A percentile compares a stretch with the other conserved stretches of the same genome.
Evolutionary conservation across 2,113 vertebrate genomes (phyloP).

Genomic region (Brachyhypopomus occidentalis): DNA sequence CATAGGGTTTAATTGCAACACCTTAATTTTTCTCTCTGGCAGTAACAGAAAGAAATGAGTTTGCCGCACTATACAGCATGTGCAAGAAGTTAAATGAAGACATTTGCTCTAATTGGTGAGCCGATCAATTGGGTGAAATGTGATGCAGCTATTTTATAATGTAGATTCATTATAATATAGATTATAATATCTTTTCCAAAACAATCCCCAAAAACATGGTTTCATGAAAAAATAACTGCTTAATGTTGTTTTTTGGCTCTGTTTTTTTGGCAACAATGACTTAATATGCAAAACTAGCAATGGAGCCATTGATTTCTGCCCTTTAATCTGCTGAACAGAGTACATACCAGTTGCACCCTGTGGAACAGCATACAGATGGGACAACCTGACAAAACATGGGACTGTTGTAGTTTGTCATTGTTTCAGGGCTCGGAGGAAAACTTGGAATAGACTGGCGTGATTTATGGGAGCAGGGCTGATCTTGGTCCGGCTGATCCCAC

Average conservation of each 20-base stretch:
- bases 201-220: neutral
- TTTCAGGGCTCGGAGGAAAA: neutral
- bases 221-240: slow-evolving; percentile 7
- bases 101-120: slow-evolving; percentile 4
- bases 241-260: neutral
- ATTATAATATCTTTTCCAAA: neutral
- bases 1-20: slow-evolving; percentile 40
- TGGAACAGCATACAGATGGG: neutral
- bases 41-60: slow-evolving; percentile 31
- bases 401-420: neutral
- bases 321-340: slow-evolving; percentile 27
- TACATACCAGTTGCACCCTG: neutral
- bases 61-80: slow-evolving; percentile 4
- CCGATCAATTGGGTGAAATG: neutral
- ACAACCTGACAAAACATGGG: neutral
- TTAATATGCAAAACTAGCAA: slow-evolving; percentile 21
- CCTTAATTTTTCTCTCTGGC: slow-evolving; percentile 8
- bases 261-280: slow-evolving; percentile 16
- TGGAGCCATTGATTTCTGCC: slow-evolving; percentile 13
- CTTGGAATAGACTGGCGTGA: neutral
- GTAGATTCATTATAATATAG: no score
- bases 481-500: slow-evolving; percentile 22
- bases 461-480: slow-evolving; percentile 6
- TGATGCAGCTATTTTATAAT: neutral
- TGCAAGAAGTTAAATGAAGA: slow-evolving; percentile 18